A percentile compares a stretch with the other conserved stretches of the same genome.
These are phyloP conservation scores for Eupithecia vulgata DNA, from an alignment of 2,888 invertebrate genomes.

Conservation along the genomic window DNA sequence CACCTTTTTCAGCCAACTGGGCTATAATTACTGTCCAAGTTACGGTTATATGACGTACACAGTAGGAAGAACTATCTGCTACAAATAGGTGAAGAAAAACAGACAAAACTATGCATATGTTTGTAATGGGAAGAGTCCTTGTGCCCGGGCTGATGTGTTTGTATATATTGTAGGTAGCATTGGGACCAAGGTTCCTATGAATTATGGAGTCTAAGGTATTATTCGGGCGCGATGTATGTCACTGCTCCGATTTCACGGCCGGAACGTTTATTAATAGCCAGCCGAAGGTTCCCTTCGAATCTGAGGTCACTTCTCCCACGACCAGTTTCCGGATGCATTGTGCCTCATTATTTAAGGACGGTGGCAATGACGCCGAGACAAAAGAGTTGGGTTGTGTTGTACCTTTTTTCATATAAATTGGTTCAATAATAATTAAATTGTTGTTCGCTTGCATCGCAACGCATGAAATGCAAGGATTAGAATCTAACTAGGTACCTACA, in stretches of 20 bases:
- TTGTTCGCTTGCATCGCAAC: neutral
- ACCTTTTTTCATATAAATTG: constrained; percentile 5
- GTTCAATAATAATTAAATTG: neutral
- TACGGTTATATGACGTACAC: too few species aligned
- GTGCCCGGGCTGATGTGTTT: constrained; percentile 34
- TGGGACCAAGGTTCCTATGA: constrained; percentile 81
- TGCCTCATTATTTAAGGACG: constrained; percentile 46
- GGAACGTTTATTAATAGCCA: constrained; percentile 74
- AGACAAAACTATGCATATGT: neutral
- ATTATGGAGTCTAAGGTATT: constrained; percentile 83
- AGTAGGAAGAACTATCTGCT: neutral
- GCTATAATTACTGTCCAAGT: too few species aligned
- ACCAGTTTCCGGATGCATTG: constrained; percentile 69
- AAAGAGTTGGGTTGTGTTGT: constrained; percentile 15
- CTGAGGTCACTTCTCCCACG: constrained; percentile 73
- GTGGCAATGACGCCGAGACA: constrained; percentile 34
- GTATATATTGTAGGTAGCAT: constrained; percentile 48
- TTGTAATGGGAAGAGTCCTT: constrained; percentile 41
- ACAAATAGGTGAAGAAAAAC: neutral
- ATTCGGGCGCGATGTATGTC: constrained; percentile 79
- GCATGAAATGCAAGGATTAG: neutral
- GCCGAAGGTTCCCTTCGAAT: constrained; percentile 77
- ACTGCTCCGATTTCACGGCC: constrained; percentile 80
- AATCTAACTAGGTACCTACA: neutral
- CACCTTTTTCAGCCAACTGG: too few species aligned